Evolutionary conservation across 2,113 vertebrate genomes (phyloP).

Genomic region (Oryzias curvinotus): DNA sequence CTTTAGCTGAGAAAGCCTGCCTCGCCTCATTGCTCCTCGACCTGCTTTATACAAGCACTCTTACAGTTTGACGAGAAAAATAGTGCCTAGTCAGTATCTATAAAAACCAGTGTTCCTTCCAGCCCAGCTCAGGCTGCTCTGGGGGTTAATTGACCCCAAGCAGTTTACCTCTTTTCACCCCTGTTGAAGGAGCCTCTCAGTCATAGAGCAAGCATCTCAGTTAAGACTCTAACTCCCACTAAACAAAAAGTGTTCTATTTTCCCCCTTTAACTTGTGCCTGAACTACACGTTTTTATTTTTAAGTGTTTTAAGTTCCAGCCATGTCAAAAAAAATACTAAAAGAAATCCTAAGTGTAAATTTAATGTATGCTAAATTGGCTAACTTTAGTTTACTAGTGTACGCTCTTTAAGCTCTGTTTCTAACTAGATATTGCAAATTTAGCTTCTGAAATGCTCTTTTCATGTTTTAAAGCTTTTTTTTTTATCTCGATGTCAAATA

Average conservation of each 20-base stretch:
- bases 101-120: constrained; percentile 54
- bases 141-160: constrained; percentile 61
- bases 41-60: constrained; percentile 45
- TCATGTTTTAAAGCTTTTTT: no score
- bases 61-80: constrained; percentile 13
- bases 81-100: constrained; percentile 52
- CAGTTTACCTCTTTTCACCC: constrained; percentile 36
- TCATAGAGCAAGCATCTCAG: constrained; percentile 26
- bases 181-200: constrained; percentile 21
- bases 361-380: no score
- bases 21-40: constrained; percentile 42
- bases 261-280: background rate
- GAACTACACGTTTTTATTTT: background rate
- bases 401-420: no score
- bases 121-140: constrained; percentile 33
- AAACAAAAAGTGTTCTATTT: background rate
- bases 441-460: no score
- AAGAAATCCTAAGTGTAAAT: no score
- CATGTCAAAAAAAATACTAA: no score
- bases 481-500: no score
- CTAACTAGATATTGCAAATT: no score
- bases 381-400: no score
- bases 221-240: constrained; percentile 21
- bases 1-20: constrained; percentile 39
- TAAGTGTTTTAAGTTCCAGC: background rate